Evolutionary conservation across 2,113 vertebrate genomes (phyloP).

Genomic region (Lichenostomus cassidix): DNA sequence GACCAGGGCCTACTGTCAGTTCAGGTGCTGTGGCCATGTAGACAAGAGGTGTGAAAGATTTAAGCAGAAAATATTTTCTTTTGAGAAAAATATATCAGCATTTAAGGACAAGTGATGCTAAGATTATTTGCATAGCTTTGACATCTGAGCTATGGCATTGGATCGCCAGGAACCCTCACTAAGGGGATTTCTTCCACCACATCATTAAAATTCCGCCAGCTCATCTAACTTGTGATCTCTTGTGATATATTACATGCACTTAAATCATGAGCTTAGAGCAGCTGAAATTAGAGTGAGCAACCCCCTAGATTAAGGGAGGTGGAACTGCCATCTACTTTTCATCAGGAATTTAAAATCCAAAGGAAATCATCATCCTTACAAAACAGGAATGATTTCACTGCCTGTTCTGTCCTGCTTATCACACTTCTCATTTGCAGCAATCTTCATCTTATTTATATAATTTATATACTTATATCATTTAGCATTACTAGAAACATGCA

Average conservation of each 20-base stretch:
- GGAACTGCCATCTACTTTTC: neutral
- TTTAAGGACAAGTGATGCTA: neutral
- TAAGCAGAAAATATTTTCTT: neutral
- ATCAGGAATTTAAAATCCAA: neutral
- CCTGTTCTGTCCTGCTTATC: neutral
- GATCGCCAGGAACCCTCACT: neutral
- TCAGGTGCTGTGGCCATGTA: neutral
- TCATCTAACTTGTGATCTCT: neutral
- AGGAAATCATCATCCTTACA: neutral
- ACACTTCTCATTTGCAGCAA: neutral
- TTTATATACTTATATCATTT: neutral
- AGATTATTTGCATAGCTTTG: neutral
- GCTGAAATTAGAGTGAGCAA: neutral
- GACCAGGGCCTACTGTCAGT: neutral
- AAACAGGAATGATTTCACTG: neutral
- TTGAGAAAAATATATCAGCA: neutral
- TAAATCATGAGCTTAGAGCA: neutral
- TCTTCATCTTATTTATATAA: neutral
- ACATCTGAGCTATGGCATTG: neutral
- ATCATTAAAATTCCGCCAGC: neutral
- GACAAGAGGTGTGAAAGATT: neutral
- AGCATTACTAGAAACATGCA: neutral
- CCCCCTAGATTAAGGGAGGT: neutral
- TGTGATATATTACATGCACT: neutral
- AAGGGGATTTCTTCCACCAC: neutral